Percentiles rank a stretch among this genome's conserved stretches.
phyloP scores from a whole-genome alignment of 2,113 vertebrate genomes.

The Prolemur simus region DNA sequence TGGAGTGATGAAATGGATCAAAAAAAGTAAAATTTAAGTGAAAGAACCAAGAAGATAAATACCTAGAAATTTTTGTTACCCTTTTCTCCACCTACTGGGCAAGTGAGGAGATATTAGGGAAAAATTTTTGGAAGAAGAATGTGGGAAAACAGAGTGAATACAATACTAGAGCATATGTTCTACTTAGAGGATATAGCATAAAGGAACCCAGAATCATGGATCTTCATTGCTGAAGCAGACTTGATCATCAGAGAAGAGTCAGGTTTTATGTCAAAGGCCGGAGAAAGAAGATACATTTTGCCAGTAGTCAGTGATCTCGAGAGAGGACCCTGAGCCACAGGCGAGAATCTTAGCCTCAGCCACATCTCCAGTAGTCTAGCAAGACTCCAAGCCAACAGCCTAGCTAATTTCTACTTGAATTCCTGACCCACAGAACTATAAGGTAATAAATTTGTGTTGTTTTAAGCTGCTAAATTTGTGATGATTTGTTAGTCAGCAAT shows the following conservation, averaged over 20 bases:
- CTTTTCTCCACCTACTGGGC: neutral
- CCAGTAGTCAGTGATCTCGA: neutral
- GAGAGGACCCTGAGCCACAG: neutral
- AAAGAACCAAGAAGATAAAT: neutral
- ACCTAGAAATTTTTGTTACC: neutral
- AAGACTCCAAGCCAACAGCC: neutral
- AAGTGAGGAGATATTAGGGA: accelerated
- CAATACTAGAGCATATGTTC: neutral
- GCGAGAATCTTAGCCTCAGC: accelerated
- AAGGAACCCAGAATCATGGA: neutral
- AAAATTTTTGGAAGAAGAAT: neutral
- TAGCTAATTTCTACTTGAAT: neutral
- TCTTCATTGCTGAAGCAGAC: neutral
- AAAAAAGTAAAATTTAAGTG: neutral
- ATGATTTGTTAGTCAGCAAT: neutral
- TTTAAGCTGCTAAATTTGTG: neutral
- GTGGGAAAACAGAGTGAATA: neutral
- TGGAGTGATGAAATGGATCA: neutral
- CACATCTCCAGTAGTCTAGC: neutral
- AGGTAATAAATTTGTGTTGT: neutral
- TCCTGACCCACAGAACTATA: neutral
- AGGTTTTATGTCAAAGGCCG: neutral
- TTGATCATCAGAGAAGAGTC: neutral
- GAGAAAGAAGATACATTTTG: neutral
- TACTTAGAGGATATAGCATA: neutral